Percentiles rank a stretch among this genome's conserved stretches.
Evolutionary conservation across 2,888 invertebrate genomes (phyloP).

Genomic region (Lypha dubia): DNA sequence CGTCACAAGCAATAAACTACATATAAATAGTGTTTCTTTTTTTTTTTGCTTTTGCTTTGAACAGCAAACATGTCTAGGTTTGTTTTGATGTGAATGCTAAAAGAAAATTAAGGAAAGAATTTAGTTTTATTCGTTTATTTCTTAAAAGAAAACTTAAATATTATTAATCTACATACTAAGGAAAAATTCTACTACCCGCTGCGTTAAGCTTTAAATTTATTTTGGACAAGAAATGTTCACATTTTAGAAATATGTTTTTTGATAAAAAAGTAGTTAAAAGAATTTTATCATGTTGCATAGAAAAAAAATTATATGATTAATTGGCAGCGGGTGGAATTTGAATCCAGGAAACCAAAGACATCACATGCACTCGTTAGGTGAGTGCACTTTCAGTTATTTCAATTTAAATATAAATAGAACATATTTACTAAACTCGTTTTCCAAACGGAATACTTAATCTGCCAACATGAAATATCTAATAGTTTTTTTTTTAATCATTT

Average conservation of each 20-base stretch:
- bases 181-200: conserved; percentile 59
- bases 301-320: background rate
- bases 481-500: background rate
- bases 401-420: background rate
- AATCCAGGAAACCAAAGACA: background rate
- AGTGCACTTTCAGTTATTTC: background rate
- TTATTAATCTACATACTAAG: conserved; percentile 53
- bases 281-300: background rate
- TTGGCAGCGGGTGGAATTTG: conserved; percentile 26
- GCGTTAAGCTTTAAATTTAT: conserved; percentile 48
- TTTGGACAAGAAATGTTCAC: conserved; percentile 32
- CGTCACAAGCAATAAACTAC: background rate
- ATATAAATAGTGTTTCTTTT: background rate
- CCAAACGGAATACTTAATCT: background rate
- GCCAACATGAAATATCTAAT: background rate
- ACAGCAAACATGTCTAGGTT: conserved; percentile 18
- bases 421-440: background rate
- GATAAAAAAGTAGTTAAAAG: conserved; percentile 2
- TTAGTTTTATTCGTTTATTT: background rate
- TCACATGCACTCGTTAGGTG: background rate
- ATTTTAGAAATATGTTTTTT: background rate
- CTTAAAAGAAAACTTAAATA: conserved; percentile 5
- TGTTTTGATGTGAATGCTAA: conserved; percentile 17
- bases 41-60: background rate
- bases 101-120: background rate